Evolutionary conservation across 2,888 invertebrate genomes (phyloP).

Genomic region (Stenchaetothrips biformis): DNA sequence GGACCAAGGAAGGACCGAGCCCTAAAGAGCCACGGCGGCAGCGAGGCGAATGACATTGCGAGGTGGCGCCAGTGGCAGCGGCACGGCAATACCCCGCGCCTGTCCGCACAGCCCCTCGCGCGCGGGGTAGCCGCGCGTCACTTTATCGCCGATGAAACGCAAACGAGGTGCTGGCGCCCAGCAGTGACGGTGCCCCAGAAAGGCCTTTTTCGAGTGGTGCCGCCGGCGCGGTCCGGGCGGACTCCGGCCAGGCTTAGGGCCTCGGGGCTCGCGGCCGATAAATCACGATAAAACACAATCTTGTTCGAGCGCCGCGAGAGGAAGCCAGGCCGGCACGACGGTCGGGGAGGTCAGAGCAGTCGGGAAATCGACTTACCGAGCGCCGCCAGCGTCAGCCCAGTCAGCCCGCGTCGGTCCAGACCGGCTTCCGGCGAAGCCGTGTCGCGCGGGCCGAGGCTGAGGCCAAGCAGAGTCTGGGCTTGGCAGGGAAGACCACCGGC

Average conservation of each 20-base stretch:
- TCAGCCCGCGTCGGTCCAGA: not conserved
- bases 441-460: too few relatives aligned
- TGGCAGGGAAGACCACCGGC: too few relatives aligned
- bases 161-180: not conserved
- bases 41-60: too few relatives aligned
- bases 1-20: too few relatives aligned
- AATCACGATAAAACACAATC: slow-evolving; percentile 21
- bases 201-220: not conserved
- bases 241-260: not conserved
- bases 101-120: too few relatives aligned
- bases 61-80: too few relatives aligned
- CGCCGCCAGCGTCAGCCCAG: not conserved
- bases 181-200: not conserved
- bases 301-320: not conserved
- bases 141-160: not conserved
- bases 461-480: too few relatives aligned
- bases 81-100: too few relatives aligned
- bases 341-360: not conserved
- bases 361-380: not conserved
- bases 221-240: not conserved
- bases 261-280: not conserved
- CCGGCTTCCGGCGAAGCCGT: too few relatives aligned
- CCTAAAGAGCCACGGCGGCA: too few relatives aligned
- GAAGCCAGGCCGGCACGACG: not conserved
- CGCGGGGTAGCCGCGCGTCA: too few relatives aligned